phyloP scores from a whole-genome alignment of 1,140 invertebrate species.

The Drosophila miranda region DNA sequence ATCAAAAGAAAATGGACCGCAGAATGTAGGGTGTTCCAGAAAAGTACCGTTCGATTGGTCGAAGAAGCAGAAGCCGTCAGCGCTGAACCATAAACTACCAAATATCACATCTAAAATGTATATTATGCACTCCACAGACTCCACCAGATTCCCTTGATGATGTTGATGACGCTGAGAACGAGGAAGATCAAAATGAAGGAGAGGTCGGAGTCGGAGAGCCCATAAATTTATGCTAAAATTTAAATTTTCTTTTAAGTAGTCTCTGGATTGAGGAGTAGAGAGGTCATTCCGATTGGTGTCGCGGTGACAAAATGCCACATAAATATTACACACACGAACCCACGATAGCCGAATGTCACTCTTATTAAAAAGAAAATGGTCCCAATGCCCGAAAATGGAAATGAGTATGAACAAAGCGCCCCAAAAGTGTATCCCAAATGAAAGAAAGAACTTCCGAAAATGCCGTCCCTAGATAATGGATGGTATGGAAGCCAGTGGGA shows the following conservation, averaged over 20 bases:
- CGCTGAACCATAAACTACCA: slow-evolving; percentile 39
- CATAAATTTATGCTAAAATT: slow-evolving; percentile 80
- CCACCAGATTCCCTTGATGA: slow-evolving; percentile 36
- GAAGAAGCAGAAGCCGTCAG: slow-evolving; percentile 39
- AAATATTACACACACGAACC: slow-evolving; percentile 73
- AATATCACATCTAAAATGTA: slow-evolving; percentile 40
- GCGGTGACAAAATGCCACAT: slow-evolving; percentile 75
- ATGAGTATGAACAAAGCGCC: slow-evolving; percentile 42
- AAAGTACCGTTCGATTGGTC: slow-evolving; percentile 25
- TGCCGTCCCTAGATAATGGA: slow-evolving; percentile 5
- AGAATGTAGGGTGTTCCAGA: neutral
- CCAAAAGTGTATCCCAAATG: slow-evolving; percentile 20
- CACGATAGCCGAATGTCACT: slow-evolving; percentile 71
- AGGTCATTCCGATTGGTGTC: slow-evolving; percentile 63
- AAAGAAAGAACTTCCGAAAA: slow-evolving; percentile 59
- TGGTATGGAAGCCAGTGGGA: slow-evolving; percentile 27
- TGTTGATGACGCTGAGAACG: slow-evolving; percentile 38
- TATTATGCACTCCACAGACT: slow-evolving; percentile 32
- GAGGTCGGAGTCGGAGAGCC: slow-evolving; percentile 1
- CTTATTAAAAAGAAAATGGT: slow-evolving; percentile 64
- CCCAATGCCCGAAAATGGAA: slow-evolving; percentile 42
- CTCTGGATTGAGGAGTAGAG: slow-evolving; percentile 35
- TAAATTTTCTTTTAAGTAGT: slow-evolving; percentile 70
- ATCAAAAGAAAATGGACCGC: neutral
- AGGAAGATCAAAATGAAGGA: neutral